Conservation (phyloP, 2,888 invertebrate genomes). For the Orgyia antiqua region DNA sequence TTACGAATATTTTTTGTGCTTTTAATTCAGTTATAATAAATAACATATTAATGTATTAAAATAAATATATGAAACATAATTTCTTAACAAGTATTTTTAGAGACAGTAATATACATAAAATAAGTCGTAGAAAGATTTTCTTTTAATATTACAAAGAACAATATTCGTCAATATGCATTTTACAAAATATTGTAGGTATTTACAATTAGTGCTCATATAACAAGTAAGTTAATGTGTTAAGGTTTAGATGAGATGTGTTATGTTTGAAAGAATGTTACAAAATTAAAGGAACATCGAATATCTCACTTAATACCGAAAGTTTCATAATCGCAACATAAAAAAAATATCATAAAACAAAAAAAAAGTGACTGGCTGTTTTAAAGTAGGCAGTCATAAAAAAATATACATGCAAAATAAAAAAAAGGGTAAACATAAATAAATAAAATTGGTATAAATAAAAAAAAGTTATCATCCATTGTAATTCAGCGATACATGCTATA, state of each 20-base stretch:
- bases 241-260: slow-evolving; percentile 43
- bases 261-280: slow-evolving; percentile 43
- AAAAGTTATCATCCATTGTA: slow-evolving; percentile 50
- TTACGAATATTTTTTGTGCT: too few relatives aligned
- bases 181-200: slow-evolving; percentile 27
- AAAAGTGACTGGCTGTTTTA: slow-evolving; percentile 21
- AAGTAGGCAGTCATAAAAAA: slow-evolving; percentile 32
- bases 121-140: too few relatives aligned
- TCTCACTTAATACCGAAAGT: too few relatives aligned
- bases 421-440: slow-evolving; percentile 28
- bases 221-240: slow-evolving; percentile 23
- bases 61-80: too few relatives aligned
- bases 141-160: slow-evolving; percentile 4
- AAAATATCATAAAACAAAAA: slow-evolving; percentile 25
- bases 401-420: slow-evolving; percentile 55
- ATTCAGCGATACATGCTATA: slow-evolving; percentile 69
- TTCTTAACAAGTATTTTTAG: too few relatives aligned
- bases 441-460: slow-evolving; percentile 32
- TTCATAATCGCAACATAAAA: slow-evolving; percentile 36
- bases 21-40: too few relatives aligned
- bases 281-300: too few relatives aligned
- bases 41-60: too few relatives aligned
- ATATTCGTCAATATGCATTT: slow-evolving; percentile 35
- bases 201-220: slow-evolving; percentile 32
- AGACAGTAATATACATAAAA: too few relatives aligned